Conservation (phyloP, 2,797 vertebrate species). For the Sphenodon punctatus region DNA sequence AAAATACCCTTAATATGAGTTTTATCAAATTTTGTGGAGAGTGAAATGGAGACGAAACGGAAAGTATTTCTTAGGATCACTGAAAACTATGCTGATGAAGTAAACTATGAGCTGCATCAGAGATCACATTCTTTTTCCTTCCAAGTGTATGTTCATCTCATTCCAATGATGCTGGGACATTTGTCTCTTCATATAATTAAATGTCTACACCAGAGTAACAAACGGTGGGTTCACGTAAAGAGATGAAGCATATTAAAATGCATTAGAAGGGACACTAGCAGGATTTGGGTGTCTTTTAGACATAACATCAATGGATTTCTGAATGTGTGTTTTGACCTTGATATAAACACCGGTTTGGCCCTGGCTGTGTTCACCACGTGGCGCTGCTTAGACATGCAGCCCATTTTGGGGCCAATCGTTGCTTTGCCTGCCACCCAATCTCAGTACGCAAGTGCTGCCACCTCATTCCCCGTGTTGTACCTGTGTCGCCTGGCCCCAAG, state of each 20-base stretch:
- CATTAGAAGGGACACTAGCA: background rate
- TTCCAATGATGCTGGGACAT: conserved; percentile 15
- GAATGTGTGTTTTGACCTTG: no score
- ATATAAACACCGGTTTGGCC: no score
- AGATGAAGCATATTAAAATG: background rate
- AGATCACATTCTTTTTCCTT: conserved; percentile 46
- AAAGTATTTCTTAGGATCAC: conserved; percentile 59
- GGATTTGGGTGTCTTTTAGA: background rate
- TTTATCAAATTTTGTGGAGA: conserved; percentile 51
- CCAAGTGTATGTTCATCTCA: conserved; percentile 40
- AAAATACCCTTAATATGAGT: conserved; percentile 51
- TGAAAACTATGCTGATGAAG: conserved; percentile 49
- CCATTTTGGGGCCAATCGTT: no score
- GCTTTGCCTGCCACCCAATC: no score
- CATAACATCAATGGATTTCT: no score
- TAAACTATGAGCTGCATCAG: conserved; percentile 32
- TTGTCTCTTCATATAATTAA: background rate
- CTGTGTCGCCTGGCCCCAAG: no score
- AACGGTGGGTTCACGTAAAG: background rate
- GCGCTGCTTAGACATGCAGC: no score
- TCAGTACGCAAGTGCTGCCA: no score
- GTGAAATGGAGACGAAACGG: conserved; percentile 42
- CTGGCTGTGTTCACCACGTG: no score
- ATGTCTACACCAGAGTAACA: background rate
- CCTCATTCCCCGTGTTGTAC: no score